Evolutionary conservation across 2,113 vertebrate genomes (phyloP).

Genomic region (Indicator indicator): DNA sequence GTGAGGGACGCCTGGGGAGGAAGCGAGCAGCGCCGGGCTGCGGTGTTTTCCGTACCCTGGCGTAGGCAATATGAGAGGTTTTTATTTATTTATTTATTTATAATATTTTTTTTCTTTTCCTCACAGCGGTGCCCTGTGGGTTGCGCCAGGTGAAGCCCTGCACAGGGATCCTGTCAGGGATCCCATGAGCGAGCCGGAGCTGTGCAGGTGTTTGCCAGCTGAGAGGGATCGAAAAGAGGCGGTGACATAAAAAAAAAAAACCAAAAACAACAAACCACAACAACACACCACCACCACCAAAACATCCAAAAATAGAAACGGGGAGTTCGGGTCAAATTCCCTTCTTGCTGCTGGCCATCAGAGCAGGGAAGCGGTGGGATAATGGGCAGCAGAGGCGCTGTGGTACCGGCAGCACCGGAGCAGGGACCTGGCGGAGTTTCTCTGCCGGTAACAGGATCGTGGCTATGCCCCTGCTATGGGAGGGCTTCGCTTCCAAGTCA

Average conservation of each 20-base stretch:
- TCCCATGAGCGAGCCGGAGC: not conserved
- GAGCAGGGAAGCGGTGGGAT: too few relatives aligned
- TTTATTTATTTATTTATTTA: too few relatives aligned
- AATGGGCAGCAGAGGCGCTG: not conserved
- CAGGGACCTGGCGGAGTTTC: too few relatives aligned
- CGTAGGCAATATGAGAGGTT: not conserved
- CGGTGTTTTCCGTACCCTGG: not conserved
- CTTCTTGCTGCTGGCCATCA: too few relatives aligned
- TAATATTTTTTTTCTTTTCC: too few relatives aligned
- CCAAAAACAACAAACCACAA: not conserved
- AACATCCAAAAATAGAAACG: not conserved
- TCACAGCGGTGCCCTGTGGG: rapidly evolving
- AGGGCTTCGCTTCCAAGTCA: rapidly evolving
- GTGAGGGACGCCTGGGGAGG: not conserved
- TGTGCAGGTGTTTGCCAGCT: too few relatives aligned
- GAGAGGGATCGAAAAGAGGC: not conserved
- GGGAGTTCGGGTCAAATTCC: too few relatives aligned
- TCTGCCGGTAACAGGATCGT: rapidly evolving
- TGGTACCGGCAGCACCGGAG: too few relatives aligned
- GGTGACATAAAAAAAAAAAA: too few relatives aligned
- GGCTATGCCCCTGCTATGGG: rapidly evolving
- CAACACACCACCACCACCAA: too few relatives aligned
- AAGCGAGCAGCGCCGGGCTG: not conserved
- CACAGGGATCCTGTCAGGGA: not conserved
- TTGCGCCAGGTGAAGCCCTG: not conserved